These are phyloP conservation scores for Turdus rufiventris DNA, from an alignment of 2,113 vertebrate genomes.

Conservation along the genomic window DNA sequence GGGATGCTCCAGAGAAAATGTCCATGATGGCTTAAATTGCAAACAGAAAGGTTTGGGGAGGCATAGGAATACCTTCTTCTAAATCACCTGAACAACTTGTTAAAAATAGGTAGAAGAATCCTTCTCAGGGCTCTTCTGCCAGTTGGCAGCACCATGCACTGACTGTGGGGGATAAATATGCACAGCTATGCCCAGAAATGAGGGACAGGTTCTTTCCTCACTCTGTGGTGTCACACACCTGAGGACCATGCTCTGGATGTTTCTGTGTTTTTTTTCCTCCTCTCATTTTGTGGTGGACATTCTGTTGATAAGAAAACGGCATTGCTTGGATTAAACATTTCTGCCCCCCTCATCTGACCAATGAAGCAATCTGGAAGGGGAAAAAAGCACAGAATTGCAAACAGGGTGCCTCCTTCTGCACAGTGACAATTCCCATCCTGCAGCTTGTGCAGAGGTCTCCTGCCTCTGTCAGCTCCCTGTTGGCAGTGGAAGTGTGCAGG, in stretches of 20 bases:
- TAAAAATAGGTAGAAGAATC: not conserved
- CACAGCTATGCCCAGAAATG: not conserved
- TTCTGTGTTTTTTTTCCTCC: not conserved
- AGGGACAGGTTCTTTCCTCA: not conserved
- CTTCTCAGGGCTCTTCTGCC: not conserved
- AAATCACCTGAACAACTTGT: not conserved
- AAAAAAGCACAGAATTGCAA: not conserved
- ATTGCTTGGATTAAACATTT: not conserved
- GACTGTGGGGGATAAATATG: fast-evolving
- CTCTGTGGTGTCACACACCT: not conserved
- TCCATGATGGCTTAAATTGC: not conserved
- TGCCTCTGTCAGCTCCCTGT: not conserved
- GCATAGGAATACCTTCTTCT: not conserved
- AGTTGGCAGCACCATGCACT: not conserved
- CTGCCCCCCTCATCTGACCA: not conserved
- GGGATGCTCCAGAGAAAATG: not conserved
- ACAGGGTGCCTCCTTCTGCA: not conserved
- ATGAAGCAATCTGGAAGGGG: not conserved
- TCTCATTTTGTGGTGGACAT: not conserved
- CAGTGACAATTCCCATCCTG: not conserved
- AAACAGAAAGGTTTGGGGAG: not conserved
- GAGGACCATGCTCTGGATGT: not conserved
- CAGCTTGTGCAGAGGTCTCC: not conserved
- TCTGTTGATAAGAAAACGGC: not conserved
- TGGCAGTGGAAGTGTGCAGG: not conserved